These are phyloP conservation scores for Troilus luridus DNA, from an alignment of 2,888 invertebrate genomes.

Conservation along the genomic window DNA sequence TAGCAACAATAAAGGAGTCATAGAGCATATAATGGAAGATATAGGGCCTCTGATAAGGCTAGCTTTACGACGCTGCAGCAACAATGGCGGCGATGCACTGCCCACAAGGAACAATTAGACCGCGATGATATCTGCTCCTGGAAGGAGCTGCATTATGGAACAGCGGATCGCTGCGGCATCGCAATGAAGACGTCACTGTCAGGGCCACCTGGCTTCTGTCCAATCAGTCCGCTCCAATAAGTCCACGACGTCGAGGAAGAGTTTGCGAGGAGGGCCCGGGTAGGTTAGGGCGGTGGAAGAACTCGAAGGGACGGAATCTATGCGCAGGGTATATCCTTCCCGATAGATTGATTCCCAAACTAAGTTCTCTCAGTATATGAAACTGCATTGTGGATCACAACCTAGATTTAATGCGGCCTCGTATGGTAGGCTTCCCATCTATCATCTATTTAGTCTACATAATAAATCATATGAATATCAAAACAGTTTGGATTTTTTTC, in stretches of 20 bases:
- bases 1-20: constrained; percentile 34
- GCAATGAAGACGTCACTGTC: constrained; percentile 20
- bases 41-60: background rate
- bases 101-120: constrained; percentile 47
- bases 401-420: too few relatives aligned
- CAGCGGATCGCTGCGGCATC: background rate
- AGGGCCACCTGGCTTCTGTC: constrained; percentile 36
- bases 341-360: too few relatives aligned
- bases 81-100: constrained; percentile 40
- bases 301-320: background rate
- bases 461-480: too few relatives aligned
- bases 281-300: background rate
- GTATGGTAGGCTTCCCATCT: too few relatives aligned
- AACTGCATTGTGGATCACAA: too few relatives aligned
- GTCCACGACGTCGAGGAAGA: background rate
- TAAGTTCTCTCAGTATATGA: too few relatives aligned
- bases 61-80: background rate
- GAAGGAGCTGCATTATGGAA: constrained; percentile 41
- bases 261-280: background rate
- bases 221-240: constrained; percentile 4
- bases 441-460: too few relatives aligned
- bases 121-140: constrained; percentile 9
- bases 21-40: constrained; percentile 8
- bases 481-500: too few relatives aligned
- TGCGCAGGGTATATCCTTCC: too few relatives aligned